A percentile compares a stretch with the other conserved stretches of the same genome.
Conservation (phyloP, 2,888 invertebrate genomes). For the Limnephilus rhombicus region DNA sequence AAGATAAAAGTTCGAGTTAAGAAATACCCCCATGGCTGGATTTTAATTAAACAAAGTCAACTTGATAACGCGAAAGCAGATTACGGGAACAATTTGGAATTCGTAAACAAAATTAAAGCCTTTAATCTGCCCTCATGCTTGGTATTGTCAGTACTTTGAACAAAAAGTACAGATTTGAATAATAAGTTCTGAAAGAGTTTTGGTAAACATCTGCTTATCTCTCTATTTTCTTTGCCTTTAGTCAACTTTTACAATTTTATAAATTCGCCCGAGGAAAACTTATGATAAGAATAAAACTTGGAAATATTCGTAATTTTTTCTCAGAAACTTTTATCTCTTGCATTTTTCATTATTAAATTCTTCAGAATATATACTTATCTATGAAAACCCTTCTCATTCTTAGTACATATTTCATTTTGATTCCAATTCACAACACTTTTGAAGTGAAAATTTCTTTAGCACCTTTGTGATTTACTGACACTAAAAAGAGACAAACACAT, state of each 20-base stretch:
- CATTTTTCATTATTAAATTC: neutral
- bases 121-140: slow-evolving; percentile 43
- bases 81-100: slow-evolving; percentile 45
- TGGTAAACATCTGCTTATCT: slow-evolving; percentile 42
- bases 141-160: slow-evolving; percentile 39
- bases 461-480: no score
- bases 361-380: neutral
- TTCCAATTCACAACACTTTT: neutral
- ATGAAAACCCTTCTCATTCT: neutral
- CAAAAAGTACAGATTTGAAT: slow-evolving; percentile 45
- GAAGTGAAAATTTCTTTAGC: no score
- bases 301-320: neutral
- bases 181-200: slow-evolving; percentile 44
- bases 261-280: neutral
- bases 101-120: slow-evolving; percentile 43
- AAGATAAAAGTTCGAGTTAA: slow-evolving; percentile 51
- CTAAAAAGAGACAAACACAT: no score
- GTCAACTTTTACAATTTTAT: slow-evolving; percentile 2
- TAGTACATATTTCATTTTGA: neutral
- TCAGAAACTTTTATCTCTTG: neutral
- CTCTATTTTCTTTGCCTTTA: slow-evolving; percentile 26
- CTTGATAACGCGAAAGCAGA: slow-evolving; percentile 47
- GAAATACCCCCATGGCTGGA: slow-evolving; percentile 45
- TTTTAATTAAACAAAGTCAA: slow-evolving; percentile 54
- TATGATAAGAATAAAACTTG: neutral